Evolutionary conservation across 2,888 invertebrate species (phyloP), one percentile per base, ranked within the genome.

Genomic region (Mechanitis messenoides): DNA sequence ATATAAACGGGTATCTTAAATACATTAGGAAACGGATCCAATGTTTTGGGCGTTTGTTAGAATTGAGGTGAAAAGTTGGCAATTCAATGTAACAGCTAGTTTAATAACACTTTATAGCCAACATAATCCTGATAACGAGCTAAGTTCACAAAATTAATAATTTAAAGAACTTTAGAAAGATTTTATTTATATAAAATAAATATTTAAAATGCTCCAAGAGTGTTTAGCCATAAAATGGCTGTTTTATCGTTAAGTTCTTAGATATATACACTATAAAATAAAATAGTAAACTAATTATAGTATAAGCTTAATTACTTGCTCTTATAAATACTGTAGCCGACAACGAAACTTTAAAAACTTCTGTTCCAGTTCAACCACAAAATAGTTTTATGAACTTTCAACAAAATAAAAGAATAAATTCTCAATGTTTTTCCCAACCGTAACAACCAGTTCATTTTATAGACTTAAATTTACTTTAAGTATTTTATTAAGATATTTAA

Each of bases 41-140:
- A 68, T 59, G 63, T 65, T 65, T 50, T 56, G 53, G 58, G 59
- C 58, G 66, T 65, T 63, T 61, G 66, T 65, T 58, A 53, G 53
- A 61, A 65, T 68, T 63, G 64, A 66, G 64, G 63, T 64, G 63
- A 33, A 53, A 68, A 64, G 68, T 68, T 68, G 46, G 47, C 28
- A 53, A 57, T 53, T 60, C 62, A 58, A 59, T 62, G 50, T 45
- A 53, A 56, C 58, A 45, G 53, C 53, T 62, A 59, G 55, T 62
- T 59, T 56, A 62, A 62, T 56, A 38, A 35, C 53, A 35, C 33
- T 62, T 59, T 56, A 62, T 62, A 62, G 56, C 59, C 56, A 53
- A n/a, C 47, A 35, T 38, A 31, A 62, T 47, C 12, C 47, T 47
- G 4, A n/a, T 47, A 47, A 28, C 12, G 12, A 11, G 20, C 20